phyloP scores from a whole-genome alignment of 1,140 invertebrate genomes.

The Rhynchophorus ferrugineus region DNA sequence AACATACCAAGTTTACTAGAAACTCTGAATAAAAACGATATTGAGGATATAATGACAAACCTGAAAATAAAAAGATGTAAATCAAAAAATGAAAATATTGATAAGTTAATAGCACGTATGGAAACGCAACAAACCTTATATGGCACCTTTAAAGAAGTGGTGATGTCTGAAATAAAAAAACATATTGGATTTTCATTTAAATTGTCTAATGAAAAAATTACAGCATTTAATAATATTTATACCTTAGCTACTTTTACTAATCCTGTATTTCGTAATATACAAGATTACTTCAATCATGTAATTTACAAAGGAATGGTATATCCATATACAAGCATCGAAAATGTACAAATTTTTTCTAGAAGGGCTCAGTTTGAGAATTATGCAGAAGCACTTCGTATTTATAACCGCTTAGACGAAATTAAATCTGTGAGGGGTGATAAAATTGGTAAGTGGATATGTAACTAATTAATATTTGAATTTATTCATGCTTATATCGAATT shows the following conservation, averaged over 20 bases:
- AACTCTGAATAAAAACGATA: not conserved
- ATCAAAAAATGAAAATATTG: not conserved
- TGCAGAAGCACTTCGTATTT: conserved; percentile 2
- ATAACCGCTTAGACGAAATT: too few species aligned
- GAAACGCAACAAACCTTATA: not conserved
- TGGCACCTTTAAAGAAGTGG: not conserved
- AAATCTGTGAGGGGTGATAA: too few species aligned
- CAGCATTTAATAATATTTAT: conserved; percentile 15
- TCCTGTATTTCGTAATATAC: conserved; percentile 11
- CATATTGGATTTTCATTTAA: conserved; percentile 11
- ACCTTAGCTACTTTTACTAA: conserved; percentile 22
- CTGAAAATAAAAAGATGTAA: not conserved
- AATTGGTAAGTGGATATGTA: too few species aligned
- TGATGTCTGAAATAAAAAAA: conserved; percentile 5
- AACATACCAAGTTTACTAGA: conserved; percentile 3
- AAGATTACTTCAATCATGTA: conserved; percentile 8
- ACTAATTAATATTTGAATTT: too few species aligned
- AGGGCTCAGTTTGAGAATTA: conserved; percentile 15
- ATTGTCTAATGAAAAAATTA: conserved; percentile 3
- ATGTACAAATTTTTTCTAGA: conserved; percentile 11
- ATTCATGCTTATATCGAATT: too few species aligned
- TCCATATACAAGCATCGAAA: conserved; percentile 9
- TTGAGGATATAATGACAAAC: not conserved
- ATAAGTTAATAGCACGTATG: not conserved
- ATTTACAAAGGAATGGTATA: conserved; percentile 4